Conservation (phyloP, 2,113 vertebrate genomes). For the Atrichornis clamosus region DNA sequence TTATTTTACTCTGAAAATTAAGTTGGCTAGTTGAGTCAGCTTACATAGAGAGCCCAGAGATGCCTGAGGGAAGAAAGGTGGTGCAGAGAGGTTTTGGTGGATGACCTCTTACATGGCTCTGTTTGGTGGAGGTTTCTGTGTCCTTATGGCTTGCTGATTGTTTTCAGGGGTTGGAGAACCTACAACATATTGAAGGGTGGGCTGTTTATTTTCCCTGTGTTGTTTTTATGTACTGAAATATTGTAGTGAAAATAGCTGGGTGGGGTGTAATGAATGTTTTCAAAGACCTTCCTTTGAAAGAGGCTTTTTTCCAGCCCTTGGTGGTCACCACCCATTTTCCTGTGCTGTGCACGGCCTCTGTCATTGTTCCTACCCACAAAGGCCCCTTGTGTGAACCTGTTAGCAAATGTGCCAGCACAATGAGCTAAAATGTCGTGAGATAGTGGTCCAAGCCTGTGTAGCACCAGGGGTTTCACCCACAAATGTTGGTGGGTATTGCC, state of each 20-base stretch:
- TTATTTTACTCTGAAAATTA: neutral
- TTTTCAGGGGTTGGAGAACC: neutral
- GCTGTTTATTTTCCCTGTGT: conserved; percentile 52
- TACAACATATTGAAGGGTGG: neutral
- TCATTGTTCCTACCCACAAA: conserved; percentile 56
- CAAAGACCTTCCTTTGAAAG: conserved; percentile 59
- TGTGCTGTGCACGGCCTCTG: neutral
- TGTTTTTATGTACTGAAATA: conserved; percentile 57
- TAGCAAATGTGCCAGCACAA: neutral
- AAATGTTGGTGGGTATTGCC: neutral
- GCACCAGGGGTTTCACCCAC: neutral
- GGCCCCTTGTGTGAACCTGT: conserved; percentile 15
- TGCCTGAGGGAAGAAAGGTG: neutral
- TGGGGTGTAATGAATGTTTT: conserved; percentile 48
- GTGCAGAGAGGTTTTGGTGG: neutral
- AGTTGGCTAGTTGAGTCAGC: neutral
- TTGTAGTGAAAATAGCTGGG: conserved; percentile 58
- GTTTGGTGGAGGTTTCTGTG: neutral
- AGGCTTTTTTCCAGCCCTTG: conserved; percentile 34
- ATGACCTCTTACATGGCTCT: neutral
- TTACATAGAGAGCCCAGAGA: neutral
- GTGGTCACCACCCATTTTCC: conserved; percentile 62
- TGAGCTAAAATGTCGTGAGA: neutral
- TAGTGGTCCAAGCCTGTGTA: neutral
- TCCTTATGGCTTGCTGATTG: neutral